Evolutionary conservation across 1,140 invertebrate genomes (phyloP).

Genomic region (Bicyclus anynana): DNA sequence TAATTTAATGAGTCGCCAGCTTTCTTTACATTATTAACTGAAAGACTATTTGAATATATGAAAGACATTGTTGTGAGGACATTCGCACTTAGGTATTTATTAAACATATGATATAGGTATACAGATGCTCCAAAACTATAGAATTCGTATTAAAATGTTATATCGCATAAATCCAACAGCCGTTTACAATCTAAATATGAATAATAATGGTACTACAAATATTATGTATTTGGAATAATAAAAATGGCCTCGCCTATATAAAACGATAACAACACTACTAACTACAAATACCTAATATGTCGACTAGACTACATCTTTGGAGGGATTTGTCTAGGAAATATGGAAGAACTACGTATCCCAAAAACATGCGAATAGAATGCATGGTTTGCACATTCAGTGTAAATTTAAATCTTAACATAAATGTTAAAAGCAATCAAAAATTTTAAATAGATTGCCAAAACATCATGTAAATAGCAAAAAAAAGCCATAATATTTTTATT

Average conservation of each 20-base stretch:
- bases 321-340: conserved; percentile 51
- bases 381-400: too few relatives aligned
- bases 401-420: too few relatives aligned
- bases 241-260: conserved; percentile 63
- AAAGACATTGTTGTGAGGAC: too few relatives aligned
- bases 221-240: conserved; percentile 48
- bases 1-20: too few relatives aligned
- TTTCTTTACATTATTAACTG: too few relatives aligned
- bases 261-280: conserved; percentile 62
- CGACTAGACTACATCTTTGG: conserved; percentile 50
- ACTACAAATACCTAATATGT: conserved; percentile 26
- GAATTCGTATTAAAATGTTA: not conserved
- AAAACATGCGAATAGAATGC: conserved; percentile 4
- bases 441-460: too few relatives aligned
- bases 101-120: too few relatives aligned
- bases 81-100: too few relatives aligned
- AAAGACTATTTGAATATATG: too few relatives aligned
- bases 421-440: too few relatives aligned
- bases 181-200: conserved; percentile 39
- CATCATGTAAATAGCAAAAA: too few relatives aligned
- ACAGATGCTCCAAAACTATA: not conserved
- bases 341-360: conserved; percentile 43
- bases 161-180: conserved; percentile 21
- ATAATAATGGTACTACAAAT: conserved; percentile 55
- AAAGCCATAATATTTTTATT: too few relatives aligned